Evolutionary conservation across 30 jellyfish, hydroid and myxozoan species (phyloP), one percentile per base, ranked within the genome.

Genomic region (Aurelia aurita): DNA sequence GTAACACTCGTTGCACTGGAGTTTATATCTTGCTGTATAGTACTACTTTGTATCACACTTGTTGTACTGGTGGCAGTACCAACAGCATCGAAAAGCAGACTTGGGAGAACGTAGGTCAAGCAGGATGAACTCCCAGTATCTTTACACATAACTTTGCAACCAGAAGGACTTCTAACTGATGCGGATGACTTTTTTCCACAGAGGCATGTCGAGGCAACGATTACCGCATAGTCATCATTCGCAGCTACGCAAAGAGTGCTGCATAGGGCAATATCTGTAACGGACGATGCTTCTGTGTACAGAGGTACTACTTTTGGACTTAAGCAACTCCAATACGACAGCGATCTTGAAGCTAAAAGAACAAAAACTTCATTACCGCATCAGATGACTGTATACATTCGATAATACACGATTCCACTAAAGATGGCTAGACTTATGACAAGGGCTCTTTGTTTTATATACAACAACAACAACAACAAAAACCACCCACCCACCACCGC

Each of bases 301-400:
- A 61, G 73, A 27, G 73, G 73, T 19, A 61, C 73, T 18, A 61
- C 73, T 22, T 22, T 61, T 39, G 29, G 47, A 22, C 35, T 22
- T 16, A 22, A 15, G 35, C 73, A 61, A n/a, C 73, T 61, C 73
- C 73, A 61, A 39, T 28, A 21, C 19, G 35, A 9, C 31, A 28
- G 39, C 20, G 5, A 46, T 12, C 35, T 19, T 35, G 44, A 3
- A 44, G 35, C 23, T 12, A 43, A n/a, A 25, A 13, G 32, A 45
- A 71, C 20, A 44, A 21, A 14, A 22, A 32, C 15, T 15, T 39
- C 51, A 39, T 39, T 39, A 39, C 51, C 15, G 1, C 51, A 39
- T 39, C 15, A 15, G 46, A 34, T 34, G 46, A 34, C 46, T 34
- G 46, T 34, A 34, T 2, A 34, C 46, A 34, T 34, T 34, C 46